Evolutionary conservation across 2,113 vertebrate genomes (phyloP), one percentile per base, ranked within the genome.

Genomic region (Eudorcas thomsonii): DNA sequence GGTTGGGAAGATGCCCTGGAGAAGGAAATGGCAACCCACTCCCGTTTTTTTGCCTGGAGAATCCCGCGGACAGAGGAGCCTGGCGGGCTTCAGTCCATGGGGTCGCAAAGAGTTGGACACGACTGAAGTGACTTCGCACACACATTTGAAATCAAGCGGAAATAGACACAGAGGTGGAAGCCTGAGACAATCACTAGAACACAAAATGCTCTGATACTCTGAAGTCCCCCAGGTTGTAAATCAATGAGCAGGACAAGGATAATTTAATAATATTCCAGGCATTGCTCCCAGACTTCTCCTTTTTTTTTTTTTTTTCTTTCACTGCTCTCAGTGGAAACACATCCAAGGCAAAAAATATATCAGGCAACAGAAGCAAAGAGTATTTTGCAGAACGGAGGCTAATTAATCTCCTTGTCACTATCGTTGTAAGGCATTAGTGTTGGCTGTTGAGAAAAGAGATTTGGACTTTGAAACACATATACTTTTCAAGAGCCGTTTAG

Each of bases 181-280:
- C 17, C 57, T 64, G 81, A 71, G 81, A 11, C 33, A 3, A 57
- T 62, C 33, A 12, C 13, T 12, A 3, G 7, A 45, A 57, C 5
- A 7, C 12, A 36, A 39, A 57, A 36, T 3, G 30, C 2, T 16
- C 23, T 33, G 45, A 33, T 23, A 6, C 13, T 6, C 43, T 45
- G n/a, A 11, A 13, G 28, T 15, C 86, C 62, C 55, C 4, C 10
- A 16, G 48, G 77, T 39, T 93, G 71, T 95, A 90, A 60, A 88
- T 95, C 92, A 90, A 10, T 3, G 9, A 6, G 4, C 12, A 39
- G 17, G 81, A 88, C 28, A 54, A 30, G 39, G 60, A 17, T 87
- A 60, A 96, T 96, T 92, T 28, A 67, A 78, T 90, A 59, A 95
- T 30, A 52, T 45, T 36, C 30, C 57, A 96, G 89, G 52, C 89